Evolutionary conservation across 2,113 vertebrate species (phyloP), one percentile per base, ranked within the genome.

Genomic region (Suricata suricatta): DNA sequence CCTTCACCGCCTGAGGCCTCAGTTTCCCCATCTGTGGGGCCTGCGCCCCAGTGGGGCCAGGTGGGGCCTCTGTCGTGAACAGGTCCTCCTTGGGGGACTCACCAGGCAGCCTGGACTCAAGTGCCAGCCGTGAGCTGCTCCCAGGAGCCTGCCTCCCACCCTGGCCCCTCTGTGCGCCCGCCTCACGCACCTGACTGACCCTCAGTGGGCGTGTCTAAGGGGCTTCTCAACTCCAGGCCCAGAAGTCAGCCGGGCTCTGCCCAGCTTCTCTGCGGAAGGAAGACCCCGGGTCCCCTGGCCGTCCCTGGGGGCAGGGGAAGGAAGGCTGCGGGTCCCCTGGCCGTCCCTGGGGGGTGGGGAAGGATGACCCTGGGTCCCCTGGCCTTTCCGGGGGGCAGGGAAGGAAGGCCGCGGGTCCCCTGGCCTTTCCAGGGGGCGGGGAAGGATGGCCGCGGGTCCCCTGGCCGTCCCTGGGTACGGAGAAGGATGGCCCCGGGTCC

Each of bases 221-320:
- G 57, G 50, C 31, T 5, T 31, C 64, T 7, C 23, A 0, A 1
- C 33, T 5, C 0, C 0, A 0, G 0, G 16, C 47, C 8, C 35
- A 14, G 13, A 31, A 14, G 25, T 3, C 57, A 23, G 57, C 57
- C 57, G 19, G 57, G 57, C 57, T 23, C 57, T 7, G 2, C 7
- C 21, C 7, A 6, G 7, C 52, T 23, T 13, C n/a, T 5, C 0
- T 2, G 1, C 16, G 31, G 12, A 9, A 17, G 52, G 87, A 35
- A 35, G 33, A 13, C 5, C 7, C 23, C 8, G 50, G 2, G 50
- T 50, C 50, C 50, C 50, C 50, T 3, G 47, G 47, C 11, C 47
- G 47, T 8, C 47, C 47, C 47, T 2, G 47, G 47, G 47, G 7
- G n/a, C n/a, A n/a, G n/a, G 47, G 47, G 47, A 50, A 13, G 47